Evolutionary conservation across 2,888 invertebrate species (phyloP).

Genomic region (Caradrina kadenii): DNA sequence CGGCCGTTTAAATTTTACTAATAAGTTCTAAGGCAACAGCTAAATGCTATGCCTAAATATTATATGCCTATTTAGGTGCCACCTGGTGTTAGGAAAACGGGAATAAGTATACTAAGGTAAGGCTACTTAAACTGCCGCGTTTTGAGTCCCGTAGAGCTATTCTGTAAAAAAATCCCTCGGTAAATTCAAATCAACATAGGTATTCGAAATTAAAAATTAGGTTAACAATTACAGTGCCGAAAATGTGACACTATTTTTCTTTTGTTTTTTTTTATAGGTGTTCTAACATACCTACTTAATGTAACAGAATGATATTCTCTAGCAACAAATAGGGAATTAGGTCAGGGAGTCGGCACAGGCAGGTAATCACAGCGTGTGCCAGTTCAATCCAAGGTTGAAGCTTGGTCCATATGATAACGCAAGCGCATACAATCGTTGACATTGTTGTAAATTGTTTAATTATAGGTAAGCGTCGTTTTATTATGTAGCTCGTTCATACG

Average conservation of each 20-base stretch:
- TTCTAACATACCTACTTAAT: constrained; percentile 18
- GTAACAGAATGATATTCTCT: constrained; percentile 56
- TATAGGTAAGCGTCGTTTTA: constrained; percentile 50
- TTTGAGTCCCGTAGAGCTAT: background rate
- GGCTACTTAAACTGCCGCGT: background rate
- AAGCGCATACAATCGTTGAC: constrained; percentile 66
- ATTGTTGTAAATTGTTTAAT: constrained; percentile 64
- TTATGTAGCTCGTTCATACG: constrained; percentile 42
- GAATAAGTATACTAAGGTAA: background rate
- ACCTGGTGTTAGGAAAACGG: no score
- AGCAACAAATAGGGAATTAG: constrained; percentile 77
- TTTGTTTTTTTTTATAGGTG: background rate
- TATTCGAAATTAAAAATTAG: no score
- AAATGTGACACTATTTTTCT: background rate
- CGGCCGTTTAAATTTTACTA: background rate
- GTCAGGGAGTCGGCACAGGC: constrained; percentile 77
- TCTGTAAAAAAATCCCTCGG: no score
- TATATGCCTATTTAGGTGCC: no score
- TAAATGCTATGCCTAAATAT: no score
- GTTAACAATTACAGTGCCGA: no score
- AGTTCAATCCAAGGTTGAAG: constrained; percentile 75
- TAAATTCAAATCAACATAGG: no score
- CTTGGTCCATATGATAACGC: constrained; percentile 67
- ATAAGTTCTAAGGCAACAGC: no score
- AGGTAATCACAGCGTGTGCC: constrained; percentile 76